These are phyloP conservation scores for Drosophila parthenogenetica DNA, from an alignment of 2,888 invertebrate genomes.

Conservation along the genomic window DNA sequence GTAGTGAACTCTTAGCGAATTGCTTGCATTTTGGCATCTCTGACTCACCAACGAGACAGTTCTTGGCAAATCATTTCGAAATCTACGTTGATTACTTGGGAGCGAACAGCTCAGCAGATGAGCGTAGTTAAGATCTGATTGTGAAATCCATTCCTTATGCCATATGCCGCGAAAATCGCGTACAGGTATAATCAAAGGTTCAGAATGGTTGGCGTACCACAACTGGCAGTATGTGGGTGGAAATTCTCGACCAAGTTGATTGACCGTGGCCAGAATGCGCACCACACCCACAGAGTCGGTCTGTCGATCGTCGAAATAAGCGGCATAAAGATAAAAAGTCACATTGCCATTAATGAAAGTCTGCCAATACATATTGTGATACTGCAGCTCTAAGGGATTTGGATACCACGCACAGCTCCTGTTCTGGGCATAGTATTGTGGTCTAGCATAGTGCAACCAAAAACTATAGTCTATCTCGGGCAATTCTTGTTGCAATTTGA, in stretches of 20 bases:
- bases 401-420: conserved; percentile 91
- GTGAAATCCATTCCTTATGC: conserved; percentile 95
- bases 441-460: conserved; percentile 60
- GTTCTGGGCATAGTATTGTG: conserved; percentile 41
- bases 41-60: not conserved
- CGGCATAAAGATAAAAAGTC: conserved; percentile 94
- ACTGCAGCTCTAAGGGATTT: conserved; percentile 93
- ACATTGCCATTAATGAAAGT: conserved; percentile 91
- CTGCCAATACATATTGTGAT: conserved; percentile 97
- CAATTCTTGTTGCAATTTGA: conserved; percentile 51
- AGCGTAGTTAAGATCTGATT: conserved; percentile 93
- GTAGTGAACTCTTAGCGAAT: conserved; percentile 79
- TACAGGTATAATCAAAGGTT: too few species aligned
- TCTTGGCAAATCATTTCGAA: conserved; percentile 65
- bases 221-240: conserved; percentile 91
- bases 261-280: conserved; percentile 93
- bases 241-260: conserved; percentile 90
- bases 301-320: conserved; percentile 92
- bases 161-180: conserved; percentile 86
- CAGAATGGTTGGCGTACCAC: conserved; percentile 92
- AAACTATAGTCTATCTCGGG: conserved; percentile 67
- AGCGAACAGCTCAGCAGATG: conserved; percentile 94
- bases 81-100: conserved; percentile 84
- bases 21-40: conserved; percentile 52
- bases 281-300: conserved; percentile 87